Evolutionary conservation across 2,797 vertebrate genomes (phyloP).

Genomic region (Geotrypetes seraphini): DNA sequence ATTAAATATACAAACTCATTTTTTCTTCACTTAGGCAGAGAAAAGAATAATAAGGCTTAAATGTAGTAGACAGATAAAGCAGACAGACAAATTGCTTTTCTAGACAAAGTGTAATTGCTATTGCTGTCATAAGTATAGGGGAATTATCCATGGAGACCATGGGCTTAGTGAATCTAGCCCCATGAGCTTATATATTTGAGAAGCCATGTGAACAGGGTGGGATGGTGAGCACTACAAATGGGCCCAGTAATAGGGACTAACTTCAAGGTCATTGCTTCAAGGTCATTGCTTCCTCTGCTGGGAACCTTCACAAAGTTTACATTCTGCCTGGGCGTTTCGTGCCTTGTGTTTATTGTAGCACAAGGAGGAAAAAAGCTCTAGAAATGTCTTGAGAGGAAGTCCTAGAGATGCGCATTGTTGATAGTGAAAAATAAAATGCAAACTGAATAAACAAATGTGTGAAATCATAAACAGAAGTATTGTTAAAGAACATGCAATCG

Average conservation of each 20-base stretch:
- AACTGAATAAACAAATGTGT: slow-evolving; percentile 7
- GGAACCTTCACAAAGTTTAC: slow-evolving; percentile 49
- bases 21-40: slow-evolving; percentile 44
- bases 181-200: slow-evolving; percentile 42
- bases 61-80: slow-evolving; percentile 38
- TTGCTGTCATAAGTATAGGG: slow-evolving; percentile 44
- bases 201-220: slow-evolving; percentile 46
- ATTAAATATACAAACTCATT: slow-evolving; percentile 42
- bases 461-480: neutral
- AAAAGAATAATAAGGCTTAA: slow-evolving; percentile 23
- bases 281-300: slow-evolving; percentile 47
- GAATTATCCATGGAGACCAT: slow-evolving; percentile 45
- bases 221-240: slow-evolving; percentile 23
- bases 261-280: slow-evolving; percentile 46
- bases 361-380: slow-evolving; percentile 20
- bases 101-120: slow-evolving; percentile 50
- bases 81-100: slow-evolving; percentile 42
- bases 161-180: too few species aligned
- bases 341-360: slow-evolving; percentile 32
- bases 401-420: neutral
- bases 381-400: slow-evolving; percentile 22
- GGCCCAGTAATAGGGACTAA: slow-evolving; percentile 39
- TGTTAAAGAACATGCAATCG: slow-evolving; percentile 13
- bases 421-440: slow-evolving; percentile 2
- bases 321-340: slow-evolving; percentile 35